phyloP scores from a whole-genome alignment of 2,888 invertebrate species.

The Siphlonurus alternatus region DNA sequence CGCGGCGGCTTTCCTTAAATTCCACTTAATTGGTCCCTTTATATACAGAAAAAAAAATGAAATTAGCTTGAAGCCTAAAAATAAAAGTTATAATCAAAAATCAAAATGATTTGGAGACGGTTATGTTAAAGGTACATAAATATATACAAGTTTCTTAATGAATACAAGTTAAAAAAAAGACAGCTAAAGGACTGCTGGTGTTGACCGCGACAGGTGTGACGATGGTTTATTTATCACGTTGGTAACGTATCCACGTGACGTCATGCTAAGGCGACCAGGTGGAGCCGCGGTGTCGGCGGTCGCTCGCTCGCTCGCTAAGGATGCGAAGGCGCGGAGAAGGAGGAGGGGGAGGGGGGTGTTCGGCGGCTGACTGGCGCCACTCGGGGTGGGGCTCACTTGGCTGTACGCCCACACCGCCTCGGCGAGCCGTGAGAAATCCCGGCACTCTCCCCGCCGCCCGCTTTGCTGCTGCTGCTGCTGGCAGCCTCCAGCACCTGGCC shows the following conservation, averaged over 20 bases:
- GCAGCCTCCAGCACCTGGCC: not conserved
- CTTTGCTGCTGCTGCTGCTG: not conserved
- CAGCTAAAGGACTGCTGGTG: no score
- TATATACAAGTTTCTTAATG: no score
- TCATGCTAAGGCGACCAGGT: not conserved
- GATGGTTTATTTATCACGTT: no score
- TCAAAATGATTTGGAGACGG: no score
- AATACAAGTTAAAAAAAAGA: no score
- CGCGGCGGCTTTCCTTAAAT: no score
- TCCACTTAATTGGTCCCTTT: no score
- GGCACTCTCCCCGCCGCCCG: not conserved
- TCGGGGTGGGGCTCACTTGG: not conserved
- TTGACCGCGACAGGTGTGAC: not conserved
- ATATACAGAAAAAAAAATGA: no score
- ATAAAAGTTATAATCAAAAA: no score
- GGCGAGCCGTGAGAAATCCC: not conserved
- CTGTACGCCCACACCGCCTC: not conserved
- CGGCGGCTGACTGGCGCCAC: not conserved
- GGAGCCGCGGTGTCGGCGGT: not conserved
- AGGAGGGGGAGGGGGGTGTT: not conserved
- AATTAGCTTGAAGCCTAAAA: no score
- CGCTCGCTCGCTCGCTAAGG: not conserved
- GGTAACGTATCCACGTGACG: not conserved
- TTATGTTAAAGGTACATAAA: no score
- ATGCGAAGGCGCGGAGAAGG: not conserved